Conservation (phyloP, 2,113 vertebrate genomes). For the Forbesichthys agassizii region DNA sequence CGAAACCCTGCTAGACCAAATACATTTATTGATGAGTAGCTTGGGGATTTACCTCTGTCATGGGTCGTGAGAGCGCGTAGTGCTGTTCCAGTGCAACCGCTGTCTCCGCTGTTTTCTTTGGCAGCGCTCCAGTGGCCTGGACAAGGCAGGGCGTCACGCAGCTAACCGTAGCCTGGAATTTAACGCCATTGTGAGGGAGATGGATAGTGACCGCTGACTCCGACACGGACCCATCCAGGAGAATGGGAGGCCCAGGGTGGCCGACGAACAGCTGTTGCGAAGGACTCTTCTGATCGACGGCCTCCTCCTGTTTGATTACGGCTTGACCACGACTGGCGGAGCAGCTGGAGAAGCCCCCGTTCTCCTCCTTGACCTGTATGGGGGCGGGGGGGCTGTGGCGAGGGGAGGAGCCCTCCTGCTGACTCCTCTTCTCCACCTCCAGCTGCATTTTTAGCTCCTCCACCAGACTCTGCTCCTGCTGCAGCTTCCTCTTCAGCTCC, state of each 20-base stretch:
- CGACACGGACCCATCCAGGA: slow-evolving; percentile 81
- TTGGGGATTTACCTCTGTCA: slow-evolving; percentile 79
- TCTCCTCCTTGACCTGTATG: slow-evolving; percentile 66
- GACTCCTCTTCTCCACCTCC: slow-evolving; percentile 91
- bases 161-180: slow-evolving; percentile 70
- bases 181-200: slow-evolving; percentile 77
- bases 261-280: slow-evolving; percentile 78
- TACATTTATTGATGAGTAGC: not conserved
- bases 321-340: slow-evolving; percentile 34
- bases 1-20: too few relatives aligned
- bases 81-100: slow-evolving; percentile 68
- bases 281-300: slow-evolving; percentile 44
- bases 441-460: slow-evolving; percentile 96
- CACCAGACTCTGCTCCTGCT: slow-evolving; percentile 94
- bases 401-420: slow-evolving; percentile 71
- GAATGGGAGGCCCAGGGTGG: slow-evolving; percentile 76
- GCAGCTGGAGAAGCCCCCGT: slow-evolving; percentile 4
- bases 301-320: slow-evolving; percentile 65
- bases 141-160: slow-evolving; percentile 71
- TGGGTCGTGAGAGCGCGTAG: slow-evolving; percentile 72
- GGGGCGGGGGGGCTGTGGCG: slow-evolving; percentile 34
- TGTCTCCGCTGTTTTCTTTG: slow-evolving; percentile 71
- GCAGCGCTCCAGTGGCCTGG: slow-evolving; percentile 76
- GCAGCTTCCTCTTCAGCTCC: slow-evolving; percentile 92
- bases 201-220: slow-evolving; percentile 74